Conservation (phyloP, 1,140 invertebrate genomes). For the Zaprionus camerounensis region DNA sequence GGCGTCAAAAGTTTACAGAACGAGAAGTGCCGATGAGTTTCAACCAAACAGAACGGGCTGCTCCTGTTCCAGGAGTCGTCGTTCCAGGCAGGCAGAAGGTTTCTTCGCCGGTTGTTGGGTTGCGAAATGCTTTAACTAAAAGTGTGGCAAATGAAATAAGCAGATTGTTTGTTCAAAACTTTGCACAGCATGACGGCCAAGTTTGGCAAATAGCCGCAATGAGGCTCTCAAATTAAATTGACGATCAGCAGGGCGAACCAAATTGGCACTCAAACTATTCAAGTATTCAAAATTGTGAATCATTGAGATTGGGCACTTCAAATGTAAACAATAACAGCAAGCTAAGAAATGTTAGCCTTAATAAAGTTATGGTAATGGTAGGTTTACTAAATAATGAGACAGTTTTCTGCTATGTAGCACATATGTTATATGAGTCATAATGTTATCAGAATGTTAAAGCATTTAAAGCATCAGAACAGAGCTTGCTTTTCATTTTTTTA, state of each 20-base stretch:
- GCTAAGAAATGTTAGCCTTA: not conserved
- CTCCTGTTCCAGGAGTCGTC: not conserved
- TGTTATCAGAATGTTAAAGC: too few relatives aligned
- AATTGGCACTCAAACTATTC: slow-evolving; percentile 2
- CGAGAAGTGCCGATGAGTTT: slow-evolving; percentile 37
- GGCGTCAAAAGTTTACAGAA: slow-evolving; percentile 61
- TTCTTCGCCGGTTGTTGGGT: slow-evolving; percentile 50
- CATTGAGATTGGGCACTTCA: not conserved
- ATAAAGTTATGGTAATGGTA: not conserved
- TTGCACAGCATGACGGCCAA: slow-evolving; percentile 20
- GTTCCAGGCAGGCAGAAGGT: slow-evolving; percentile 20
- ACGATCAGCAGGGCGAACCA: slow-evolving; percentile 21
- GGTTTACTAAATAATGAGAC: not conserved
- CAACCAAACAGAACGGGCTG: not conserved
- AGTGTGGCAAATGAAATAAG: slow-evolving; percentile 46
- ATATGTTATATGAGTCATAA: too few relatives aligned
- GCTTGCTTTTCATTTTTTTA: too few relatives aligned
- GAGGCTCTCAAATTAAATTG: slow-evolving; percentile 45
- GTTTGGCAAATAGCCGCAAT: not conserved
- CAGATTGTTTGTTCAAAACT: slow-evolving; percentile 62
- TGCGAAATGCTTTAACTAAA: slow-evolving; percentile 60
- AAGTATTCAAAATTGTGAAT: not conserved
- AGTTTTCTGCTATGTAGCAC: not conserved
- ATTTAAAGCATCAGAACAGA: too few relatives aligned
- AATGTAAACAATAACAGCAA: not conserved